These are phyloP conservation scores for Erythrocercus mccallii DNA, from an alignment of 2,113 vertebrate species.

Conservation along the genomic window DNA sequence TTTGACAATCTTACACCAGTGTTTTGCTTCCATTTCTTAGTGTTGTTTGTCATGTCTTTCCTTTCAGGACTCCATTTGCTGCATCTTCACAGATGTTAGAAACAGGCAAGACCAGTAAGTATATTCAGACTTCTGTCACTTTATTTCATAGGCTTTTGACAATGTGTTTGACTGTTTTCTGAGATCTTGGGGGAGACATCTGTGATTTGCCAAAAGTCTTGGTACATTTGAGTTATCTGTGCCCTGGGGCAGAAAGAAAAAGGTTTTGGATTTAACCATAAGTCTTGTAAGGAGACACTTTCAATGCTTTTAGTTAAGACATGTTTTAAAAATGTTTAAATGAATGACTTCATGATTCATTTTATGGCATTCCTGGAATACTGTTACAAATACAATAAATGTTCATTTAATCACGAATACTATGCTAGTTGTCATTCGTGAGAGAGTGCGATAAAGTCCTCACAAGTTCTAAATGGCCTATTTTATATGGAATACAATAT, in stretches of 20 bases:
- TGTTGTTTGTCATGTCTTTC: neutral
- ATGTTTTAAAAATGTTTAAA: slow-evolving; percentile 65
- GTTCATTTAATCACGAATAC: slow-evolving; percentile 44
- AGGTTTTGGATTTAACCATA: neutral
- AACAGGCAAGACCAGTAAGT: neutral
- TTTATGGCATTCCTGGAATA: slow-evolving; percentile 65
- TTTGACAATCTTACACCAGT: neutral
- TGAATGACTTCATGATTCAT: slow-evolving; percentile 57
- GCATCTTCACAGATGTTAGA: neutral
- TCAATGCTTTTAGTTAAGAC: slow-evolving; percentile 43
- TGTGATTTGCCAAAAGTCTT: slow-evolving; percentile 1
- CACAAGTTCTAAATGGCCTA: slow-evolving; percentile 61
- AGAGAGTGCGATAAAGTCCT: slow-evolving; percentile 61
- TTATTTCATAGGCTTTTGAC: neutral
- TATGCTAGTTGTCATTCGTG: slow-evolving; percentile 44
- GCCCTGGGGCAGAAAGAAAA: neutral
- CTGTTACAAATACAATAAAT: slow-evolving; percentile 64
- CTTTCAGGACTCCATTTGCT: slow-evolving; percentile 1
- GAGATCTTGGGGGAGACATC: neutral
- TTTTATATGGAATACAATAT: slow-evolving; percentile 69
- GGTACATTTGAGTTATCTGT: neutral
- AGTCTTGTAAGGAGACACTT: slow-evolving; percentile 10
- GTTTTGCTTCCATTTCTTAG: neutral
- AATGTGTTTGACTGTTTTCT: neutral
- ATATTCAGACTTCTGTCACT: slow-evolving; percentile 8